Base-by-base conservation (phyloP, 2,888 invertebrate species). In the Phania funesta region DNA sequence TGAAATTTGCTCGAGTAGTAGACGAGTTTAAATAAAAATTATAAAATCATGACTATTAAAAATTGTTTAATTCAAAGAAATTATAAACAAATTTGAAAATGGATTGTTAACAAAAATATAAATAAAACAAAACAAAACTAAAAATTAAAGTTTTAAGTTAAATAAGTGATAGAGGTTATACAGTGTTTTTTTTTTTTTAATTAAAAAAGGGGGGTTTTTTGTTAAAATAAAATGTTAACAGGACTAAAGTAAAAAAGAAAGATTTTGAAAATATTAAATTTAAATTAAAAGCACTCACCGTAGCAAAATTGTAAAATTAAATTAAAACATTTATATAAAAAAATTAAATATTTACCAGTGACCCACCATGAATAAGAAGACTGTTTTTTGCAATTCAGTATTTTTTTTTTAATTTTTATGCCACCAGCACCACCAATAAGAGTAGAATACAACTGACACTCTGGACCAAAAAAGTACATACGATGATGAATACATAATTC, bases 231-330 rank as follows among this genome's bases (percentile, higher is more conserved):
- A 54, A 64, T 48, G 67, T 70, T 62, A 71, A 65, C 64, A 38
- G 50, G 7, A 65, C 7, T 67, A 16, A 22, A 64, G 58, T 73
- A 64, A 52, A 46, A 29, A 50, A 58, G n/a, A n/a, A 9, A 76
- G 67, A 7, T 35, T 35, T 78, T 60, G 62, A 60, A 80, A 56
- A 68, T 56, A 73, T 74, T 75, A 70, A 60, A 84, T 78, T 76
- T 52, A 60, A 80, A 68, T 78, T 74, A 71, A 89, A 89, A 90
- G 89, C 90, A 90, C 90, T 91, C 91, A 91, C 91, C 91, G 90
- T 90, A 82, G 82, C 82, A 82, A 62, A 65, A 90, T 88, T 89
- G 86, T 7, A 90, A 90, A 13, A 76, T 52, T 76, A 78, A 54
- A 75, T 76, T 62, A 82, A 74, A 78, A 90, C 90, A 90, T 87